Evolutionary conservation across 2,888 invertebrate species (phyloP).

Genomic region (Dryocosmus kuriphilus): DNA sequence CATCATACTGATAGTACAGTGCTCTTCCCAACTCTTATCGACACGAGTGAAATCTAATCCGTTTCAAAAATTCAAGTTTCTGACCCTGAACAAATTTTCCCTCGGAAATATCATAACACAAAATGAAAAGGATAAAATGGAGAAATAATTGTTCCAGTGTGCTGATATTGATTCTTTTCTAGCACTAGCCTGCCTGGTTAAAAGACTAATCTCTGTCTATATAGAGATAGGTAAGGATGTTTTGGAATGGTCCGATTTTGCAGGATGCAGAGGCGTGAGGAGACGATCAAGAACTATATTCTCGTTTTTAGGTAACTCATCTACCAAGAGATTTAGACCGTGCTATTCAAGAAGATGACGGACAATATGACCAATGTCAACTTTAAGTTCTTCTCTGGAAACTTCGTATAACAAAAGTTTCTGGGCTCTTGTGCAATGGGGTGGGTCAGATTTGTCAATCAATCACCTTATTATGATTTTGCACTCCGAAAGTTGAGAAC

Average conservation of each 20-base stretch:
- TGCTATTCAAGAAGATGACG: not conserved
- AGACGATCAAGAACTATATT: not conserved
- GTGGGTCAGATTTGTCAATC: constrained; percentile 36
- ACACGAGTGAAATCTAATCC: no score
- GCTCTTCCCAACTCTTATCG: no score
- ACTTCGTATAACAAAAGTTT: constrained; percentile 61
- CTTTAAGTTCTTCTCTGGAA: constrained; percentile 57
- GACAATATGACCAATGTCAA: constrained; percentile 60
- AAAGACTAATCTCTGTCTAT: constrained; percentile 9
- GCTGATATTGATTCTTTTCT: not conserved
- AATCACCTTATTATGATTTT: no score
- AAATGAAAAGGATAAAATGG: no score
- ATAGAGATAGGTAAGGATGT: constrained; percentile 58
- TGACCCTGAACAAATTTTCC: no score
- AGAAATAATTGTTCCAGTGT: not conserved
- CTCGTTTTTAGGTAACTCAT: constrained; percentile 1
- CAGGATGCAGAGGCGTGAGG: constrained; percentile 49
- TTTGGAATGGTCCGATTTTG: constrained; percentile 53
- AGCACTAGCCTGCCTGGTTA: not conserved
- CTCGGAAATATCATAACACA: no score
- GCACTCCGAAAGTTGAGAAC: no score
- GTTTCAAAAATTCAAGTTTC: no score
- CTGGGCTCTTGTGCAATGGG: constrained; percentile 44
- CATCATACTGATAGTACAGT: constrained; percentile 64
- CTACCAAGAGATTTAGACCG: constrained; percentile 51